Evolutionary conservation across 2,888 invertebrate genomes (phyloP).

Genomic region (Ornithoptera alexandrae): DNA sequence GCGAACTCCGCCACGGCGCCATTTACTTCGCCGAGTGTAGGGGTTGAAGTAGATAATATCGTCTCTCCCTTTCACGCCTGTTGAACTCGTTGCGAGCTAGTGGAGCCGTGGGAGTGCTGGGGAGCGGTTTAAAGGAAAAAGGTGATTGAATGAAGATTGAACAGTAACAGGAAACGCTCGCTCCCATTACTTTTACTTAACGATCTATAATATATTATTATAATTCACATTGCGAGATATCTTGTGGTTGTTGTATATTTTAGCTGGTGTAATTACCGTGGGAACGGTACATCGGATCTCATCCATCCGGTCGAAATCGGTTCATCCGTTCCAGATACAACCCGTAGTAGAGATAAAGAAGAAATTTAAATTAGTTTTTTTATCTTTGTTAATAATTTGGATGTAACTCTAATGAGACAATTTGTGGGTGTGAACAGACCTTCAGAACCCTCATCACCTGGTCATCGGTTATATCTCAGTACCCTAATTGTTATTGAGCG

Average conservation of each 20-base stretch:
- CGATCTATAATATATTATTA: not conserved
- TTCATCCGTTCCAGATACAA: too few relatives aligned
- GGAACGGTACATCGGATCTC: too few relatives aligned
- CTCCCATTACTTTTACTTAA: constrained; percentile 9
- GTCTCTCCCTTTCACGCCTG: constrained; percentile 49
- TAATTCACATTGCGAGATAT: not conserved
- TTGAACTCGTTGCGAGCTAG: constrained; percentile 40
- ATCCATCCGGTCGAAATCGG: too few relatives aligned
- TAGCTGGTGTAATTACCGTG: too few relatives aligned
- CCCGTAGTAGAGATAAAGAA: too few relatives aligned
- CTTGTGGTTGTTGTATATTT: not conserved
- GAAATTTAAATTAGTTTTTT: too few relatives aligned
- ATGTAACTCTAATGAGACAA: too few relatives aligned
- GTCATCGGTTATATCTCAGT: too few relatives aligned
- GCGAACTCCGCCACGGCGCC: constrained; percentile 52
- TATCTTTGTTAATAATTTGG: too few relatives aligned
- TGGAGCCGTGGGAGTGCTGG: constrained; percentile 29
- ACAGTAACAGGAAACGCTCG: constrained; percentile 19
- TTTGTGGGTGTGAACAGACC: too few relatives aligned
- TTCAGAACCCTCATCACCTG: too few relatives aligned
- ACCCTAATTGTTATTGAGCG: too few relatives aligned
- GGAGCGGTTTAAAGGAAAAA: constrained; percentile 18
- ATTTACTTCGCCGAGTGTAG: constrained; percentile 59
- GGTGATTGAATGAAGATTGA: constrained; percentile 29
- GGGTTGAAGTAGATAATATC: constrained; percentile 51